A percentile compares a stretch with the other conserved stretches of the same genome.
phyloP scores from a whole-genome alignment of 2,888 invertebrate species.

The Pollenia labialis region DNA sequence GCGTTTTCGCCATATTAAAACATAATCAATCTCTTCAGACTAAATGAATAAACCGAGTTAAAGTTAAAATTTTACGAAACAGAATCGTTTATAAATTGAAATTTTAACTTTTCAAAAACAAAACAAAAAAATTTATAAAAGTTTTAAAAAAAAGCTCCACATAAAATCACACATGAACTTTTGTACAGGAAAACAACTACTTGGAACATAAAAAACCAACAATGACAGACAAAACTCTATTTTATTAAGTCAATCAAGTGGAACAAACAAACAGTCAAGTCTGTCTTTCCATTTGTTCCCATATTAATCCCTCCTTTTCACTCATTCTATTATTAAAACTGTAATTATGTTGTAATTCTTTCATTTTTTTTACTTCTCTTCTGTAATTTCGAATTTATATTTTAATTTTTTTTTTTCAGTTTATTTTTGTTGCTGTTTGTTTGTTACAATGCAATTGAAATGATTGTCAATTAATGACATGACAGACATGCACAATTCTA shows the following conservation, averaged over 20 bases:
- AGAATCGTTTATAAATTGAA: not conserved
- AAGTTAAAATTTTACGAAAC: constrained; percentile 11
- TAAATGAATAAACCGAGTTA: not conserved
- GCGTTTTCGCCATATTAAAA: constrained; percentile 23
- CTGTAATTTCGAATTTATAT: constrained; percentile 9
- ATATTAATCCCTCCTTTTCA: not conserved
- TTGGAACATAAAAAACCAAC: constrained; percentile 6
- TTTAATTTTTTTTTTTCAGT: constrained; percentile 46
- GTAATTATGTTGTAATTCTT: constrained; percentile 72
- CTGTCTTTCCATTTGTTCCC: not conserved
- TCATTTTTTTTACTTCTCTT: constrained; percentile 22
- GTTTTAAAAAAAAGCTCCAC: not conserved
- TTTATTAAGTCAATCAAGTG: constrained; percentile 65
- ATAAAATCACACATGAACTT: constrained; percentile 23
- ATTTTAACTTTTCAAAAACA: not conserved
- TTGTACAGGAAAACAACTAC: not conserved
- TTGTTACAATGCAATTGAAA: constrained; percentile 69
- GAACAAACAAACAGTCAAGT: constrained; percentile 9
- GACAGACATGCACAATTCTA: constrained; percentile 47
- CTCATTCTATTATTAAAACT: constrained; percentile 50
- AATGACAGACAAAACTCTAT: constrained; percentile 37
- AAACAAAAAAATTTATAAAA: not conserved
- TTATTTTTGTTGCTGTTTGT: constrained; percentile 34
- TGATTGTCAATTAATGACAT: constrained; percentile 72
- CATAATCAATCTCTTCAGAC: constrained; percentile 22